Base-by-base conservation (phyloP, 2,888 invertebrate genomes). In the Conus canariensis region DNA sequence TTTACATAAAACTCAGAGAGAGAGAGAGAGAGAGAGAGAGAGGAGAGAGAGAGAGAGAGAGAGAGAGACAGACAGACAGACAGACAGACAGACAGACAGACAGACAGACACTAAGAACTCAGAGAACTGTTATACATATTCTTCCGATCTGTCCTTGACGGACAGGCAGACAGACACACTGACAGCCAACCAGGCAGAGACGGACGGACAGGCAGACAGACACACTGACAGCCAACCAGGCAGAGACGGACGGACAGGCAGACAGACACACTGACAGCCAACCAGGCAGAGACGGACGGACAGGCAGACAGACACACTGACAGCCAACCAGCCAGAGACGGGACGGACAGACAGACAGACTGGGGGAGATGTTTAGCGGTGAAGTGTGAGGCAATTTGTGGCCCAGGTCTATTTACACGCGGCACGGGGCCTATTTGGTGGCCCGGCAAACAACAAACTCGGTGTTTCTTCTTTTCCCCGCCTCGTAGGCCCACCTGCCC, bases 361-460 rank as follows among this genome's bases (percentile, higher is more conserved):
- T 1, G 58, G 2, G 45, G 45, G 83, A 83, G 83, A 83, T 12
- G 19, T 25, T 10, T 30, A 83, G 58, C 30, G 22, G n/a, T 22
- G 10, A 88, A 58, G 58, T 77, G 30, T 77, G 88, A 22, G 58
- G 88, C 77, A 77, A 56, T 74, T 70, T 88, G 74, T 58, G 88
- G 56, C 77, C 64, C 82, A 82, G 30, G 64, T 88, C 82, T 88
- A 88, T 88, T 88, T 88, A 88, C 82, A 59, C 25, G 80, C n/a
- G 60, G 64, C 5, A n/a, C 60, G 56, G 30, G 82, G 45, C 77
- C 77, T 88, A 88, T 88, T 88, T 88, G 82, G 60, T 59, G 19
- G 82, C 59, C 64, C 58, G 30, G 22, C 88, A 88, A 88, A 88
- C 88, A 88, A 88, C 88, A 88, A 88, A 88, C 82, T 59, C 77